phyloP scores from a whole-genome alignment of 2,888 invertebrate genomes.

The Operophtera brumata region DNA sequence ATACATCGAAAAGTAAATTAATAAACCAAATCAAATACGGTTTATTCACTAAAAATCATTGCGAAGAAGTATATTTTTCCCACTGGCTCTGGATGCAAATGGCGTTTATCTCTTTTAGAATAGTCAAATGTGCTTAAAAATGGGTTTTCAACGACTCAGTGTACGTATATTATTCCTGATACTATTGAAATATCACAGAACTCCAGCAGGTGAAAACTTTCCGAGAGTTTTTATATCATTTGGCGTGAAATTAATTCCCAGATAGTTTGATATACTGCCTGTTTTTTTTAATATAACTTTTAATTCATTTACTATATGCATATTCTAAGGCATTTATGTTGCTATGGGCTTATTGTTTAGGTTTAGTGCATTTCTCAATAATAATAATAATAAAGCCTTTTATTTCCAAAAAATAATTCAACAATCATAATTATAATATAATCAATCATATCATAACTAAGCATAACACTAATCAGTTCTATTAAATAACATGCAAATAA shows the following conservation, averaged over 20 bases:
- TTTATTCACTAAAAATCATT: slow-evolving; percentile 22
- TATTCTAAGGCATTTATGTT: too few relatives aligned
- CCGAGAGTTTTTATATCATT: slow-evolving; percentile 2
- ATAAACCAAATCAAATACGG: slow-evolving; percentile 3
- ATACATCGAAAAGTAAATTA: slow-evolving; percentile 20
- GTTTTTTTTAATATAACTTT: slow-evolving; percentile 3
- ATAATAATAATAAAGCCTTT: too few relatives aligned
- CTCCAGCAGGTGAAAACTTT: not conserved
- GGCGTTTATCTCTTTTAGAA: slow-evolving; percentile 25
- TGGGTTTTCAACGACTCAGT: slow-evolving; percentile 5
- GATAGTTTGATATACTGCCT: not conserved
- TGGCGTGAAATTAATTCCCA: slow-evolving; percentile 6
- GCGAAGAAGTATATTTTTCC: slow-evolving; percentile 16
- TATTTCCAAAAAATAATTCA: too few relatives aligned
- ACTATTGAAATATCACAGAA: not conserved
- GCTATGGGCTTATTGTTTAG: too few relatives aligned
- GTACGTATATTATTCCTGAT: not conserved
- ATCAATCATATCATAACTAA: too few relatives aligned
- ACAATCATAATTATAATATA: too few relatives aligned
- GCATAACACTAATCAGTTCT: too few relatives aligned
- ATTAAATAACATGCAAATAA: too few relatives aligned
- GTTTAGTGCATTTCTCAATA: too few relatives aligned
- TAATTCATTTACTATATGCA: not conserved
- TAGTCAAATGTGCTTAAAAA: slow-evolving; percentile 18
- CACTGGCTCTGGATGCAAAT: slow-evolving; percentile 16